Conservation (phyloP, 2,113 vertebrate genomes). For the Nestor notabilis region DNA sequence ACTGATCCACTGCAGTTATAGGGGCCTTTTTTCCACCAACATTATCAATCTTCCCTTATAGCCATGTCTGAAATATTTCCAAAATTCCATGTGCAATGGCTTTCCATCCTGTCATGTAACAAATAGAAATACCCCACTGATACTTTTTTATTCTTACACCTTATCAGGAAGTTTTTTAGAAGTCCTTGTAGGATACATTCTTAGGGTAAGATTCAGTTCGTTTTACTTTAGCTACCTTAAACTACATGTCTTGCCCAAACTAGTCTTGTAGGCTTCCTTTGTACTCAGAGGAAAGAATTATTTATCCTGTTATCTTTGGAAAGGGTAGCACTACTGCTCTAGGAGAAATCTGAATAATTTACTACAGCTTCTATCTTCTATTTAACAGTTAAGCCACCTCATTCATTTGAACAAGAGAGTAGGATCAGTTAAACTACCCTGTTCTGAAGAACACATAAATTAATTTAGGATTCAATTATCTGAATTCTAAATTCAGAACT, state of each 20-base stretch:
- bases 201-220: background rate
- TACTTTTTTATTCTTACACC: background rate
- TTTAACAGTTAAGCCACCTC: background rate
- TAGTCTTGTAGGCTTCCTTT: background rate
- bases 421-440: background rate
- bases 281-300: background rate
- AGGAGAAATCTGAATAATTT: background rate
- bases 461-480: background rate
- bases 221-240: background rate
- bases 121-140: background rate
- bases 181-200: background rate
- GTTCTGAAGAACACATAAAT: background rate
- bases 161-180: background rate
- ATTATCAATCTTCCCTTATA: constrained; percentile 16
- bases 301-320: background rate
- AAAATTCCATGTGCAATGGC: constrained; percentile 16
- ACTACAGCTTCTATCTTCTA: background rate
- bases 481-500: background rate
- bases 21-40: constrained; percentile 1
- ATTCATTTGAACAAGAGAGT: background rate
- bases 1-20: constrained; percentile 39
- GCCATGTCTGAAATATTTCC: constrained; percentile 45
- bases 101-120: background rate
- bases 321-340: background rate
- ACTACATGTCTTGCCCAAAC: background rate